Conservation (phyloP, 2,113 vertebrate genomes). For the Apaloderma vittatum region DNA sequence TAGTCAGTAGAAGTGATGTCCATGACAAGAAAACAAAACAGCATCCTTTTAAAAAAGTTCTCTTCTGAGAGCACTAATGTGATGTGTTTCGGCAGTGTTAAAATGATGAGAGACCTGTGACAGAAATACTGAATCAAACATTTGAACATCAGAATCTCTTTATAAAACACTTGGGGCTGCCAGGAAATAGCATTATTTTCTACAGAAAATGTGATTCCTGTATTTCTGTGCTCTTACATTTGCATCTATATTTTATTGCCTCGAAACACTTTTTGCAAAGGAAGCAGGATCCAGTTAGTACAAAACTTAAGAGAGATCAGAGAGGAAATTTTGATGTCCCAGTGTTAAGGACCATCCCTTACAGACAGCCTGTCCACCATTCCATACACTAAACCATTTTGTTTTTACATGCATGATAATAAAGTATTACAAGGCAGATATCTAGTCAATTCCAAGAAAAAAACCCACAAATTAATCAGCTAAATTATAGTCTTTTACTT, state of each 20-base stretch:
- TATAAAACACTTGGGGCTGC: neutral
- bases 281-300: neutral
- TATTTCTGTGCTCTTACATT: neutral
- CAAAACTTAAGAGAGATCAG: neutral
- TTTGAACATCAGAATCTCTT: neutral
- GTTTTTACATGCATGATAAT: neutral
- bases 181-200: neutral
- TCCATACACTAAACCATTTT: neutral
- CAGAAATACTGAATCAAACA: neutral
- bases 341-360: neutral
- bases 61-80: neutral
- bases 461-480: neutral
- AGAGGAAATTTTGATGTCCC: neutral
- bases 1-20: neutral
- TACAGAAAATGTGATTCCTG: neutral
- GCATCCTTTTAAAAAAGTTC: neutral
- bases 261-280: neutral
- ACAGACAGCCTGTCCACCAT: neutral
- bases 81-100: rapidly evolving
- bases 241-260: neutral
- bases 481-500: neutral
- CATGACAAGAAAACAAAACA: neutral
- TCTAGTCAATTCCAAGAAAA: neutral
- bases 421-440: neutral
- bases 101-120: neutral